Conservation (phyloP, 2,888 invertebrate species). For the Elgonia sp. region DNA sequence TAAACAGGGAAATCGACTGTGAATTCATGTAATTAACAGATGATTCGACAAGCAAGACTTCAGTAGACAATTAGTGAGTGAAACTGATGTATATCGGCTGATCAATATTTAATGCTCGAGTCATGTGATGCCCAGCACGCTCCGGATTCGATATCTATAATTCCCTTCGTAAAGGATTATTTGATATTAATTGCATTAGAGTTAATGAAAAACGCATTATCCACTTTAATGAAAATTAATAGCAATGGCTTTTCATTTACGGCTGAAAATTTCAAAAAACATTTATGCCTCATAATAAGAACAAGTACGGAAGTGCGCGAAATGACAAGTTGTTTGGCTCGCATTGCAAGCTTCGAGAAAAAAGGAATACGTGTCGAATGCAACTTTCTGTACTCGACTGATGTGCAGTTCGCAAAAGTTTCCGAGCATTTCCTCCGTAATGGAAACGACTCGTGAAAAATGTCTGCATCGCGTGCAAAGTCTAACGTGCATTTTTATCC, state of each 20-base stretch:
- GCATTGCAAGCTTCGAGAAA: constrained; percentile 17
- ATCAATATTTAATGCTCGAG: constrained; percentile 45
- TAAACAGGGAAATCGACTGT: neutral
- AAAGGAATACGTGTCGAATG: constrained; percentile 60
- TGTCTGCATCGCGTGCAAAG: constrained; percentile 75
- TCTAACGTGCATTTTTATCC: constrained; percentile 56
- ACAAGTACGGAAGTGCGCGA: constrained; percentile 18
- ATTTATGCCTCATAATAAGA: constrained; percentile 1
- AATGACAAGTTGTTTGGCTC: constrained; percentile 49
- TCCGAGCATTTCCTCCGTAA: constrained; percentile 66
- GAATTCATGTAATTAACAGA: constrained; percentile 21
- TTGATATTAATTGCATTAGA: neutral
- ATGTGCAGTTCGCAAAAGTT: constrained; percentile 77
- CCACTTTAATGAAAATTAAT: constrained; percentile 21
- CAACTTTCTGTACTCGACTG: constrained; percentile 66
- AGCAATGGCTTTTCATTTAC: neutral
- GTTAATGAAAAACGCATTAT: neutral
- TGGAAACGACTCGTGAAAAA: constrained; percentile 79
- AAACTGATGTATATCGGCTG: neutral
- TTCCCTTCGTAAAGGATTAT: constrained; percentile 15
- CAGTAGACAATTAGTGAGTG: constrained; percentile 34
- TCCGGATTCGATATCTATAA: constrained; percentile 15
- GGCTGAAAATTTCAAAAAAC: neutral
- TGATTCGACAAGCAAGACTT: constrained; percentile 31
- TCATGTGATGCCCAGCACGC: constrained; percentile 4